Percentiles rank a stretch among this genome's conserved stretches.
phyloP scores from a whole-genome alignment of 2,888 invertebrate species.

The Eugnorisma glareosa region DNA sequence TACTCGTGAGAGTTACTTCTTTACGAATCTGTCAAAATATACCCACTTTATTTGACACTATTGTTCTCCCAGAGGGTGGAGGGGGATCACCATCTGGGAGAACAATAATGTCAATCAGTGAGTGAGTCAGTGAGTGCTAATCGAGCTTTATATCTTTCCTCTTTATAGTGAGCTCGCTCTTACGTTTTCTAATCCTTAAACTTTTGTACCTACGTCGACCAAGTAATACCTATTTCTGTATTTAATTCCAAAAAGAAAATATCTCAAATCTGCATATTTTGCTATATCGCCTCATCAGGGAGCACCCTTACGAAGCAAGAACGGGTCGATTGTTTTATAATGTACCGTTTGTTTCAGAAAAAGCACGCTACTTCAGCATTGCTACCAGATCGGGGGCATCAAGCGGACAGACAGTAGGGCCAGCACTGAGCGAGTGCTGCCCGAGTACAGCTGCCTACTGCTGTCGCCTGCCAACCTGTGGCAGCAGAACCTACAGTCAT shows the following conservation, averaged over 20 bases:
- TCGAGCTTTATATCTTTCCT: too few relatives aligned
- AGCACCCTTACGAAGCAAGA: background rate
- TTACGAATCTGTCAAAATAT: too few relatives aligned
- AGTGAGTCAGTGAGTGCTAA: too few relatives aligned
- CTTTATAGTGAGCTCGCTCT: too few relatives aligned
- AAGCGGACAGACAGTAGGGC: constrained; percentile 90
- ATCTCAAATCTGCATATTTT: background rate
- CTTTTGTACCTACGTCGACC: background rate
- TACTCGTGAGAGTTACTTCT: too few relatives aligned
- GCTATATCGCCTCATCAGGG: background rate
- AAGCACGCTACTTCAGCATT: constrained; percentile 94
- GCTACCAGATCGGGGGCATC: constrained; percentile 96
- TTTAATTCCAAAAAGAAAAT: background rate
- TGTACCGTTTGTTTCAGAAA: constrained; percentile 87
- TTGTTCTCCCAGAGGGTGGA: too few relatives aligned
- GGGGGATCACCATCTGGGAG: too few relatives aligned
- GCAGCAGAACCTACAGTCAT: constrained; percentile 95
- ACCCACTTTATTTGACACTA: too few relatives aligned
- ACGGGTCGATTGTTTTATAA: background rate
- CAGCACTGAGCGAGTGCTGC: constrained; percentile 93
- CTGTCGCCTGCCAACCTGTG: constrained; percentile 98
- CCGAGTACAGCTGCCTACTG: constrained; percentile 97
- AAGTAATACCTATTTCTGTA: background rate
- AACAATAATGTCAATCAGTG: too few relatives aligned
- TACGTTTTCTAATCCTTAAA: background rate